Evolutionary conservation across 2,797 vertebrate species (phyloP).

Genomic region (Lutjanus argentimaculatus): DNA sequence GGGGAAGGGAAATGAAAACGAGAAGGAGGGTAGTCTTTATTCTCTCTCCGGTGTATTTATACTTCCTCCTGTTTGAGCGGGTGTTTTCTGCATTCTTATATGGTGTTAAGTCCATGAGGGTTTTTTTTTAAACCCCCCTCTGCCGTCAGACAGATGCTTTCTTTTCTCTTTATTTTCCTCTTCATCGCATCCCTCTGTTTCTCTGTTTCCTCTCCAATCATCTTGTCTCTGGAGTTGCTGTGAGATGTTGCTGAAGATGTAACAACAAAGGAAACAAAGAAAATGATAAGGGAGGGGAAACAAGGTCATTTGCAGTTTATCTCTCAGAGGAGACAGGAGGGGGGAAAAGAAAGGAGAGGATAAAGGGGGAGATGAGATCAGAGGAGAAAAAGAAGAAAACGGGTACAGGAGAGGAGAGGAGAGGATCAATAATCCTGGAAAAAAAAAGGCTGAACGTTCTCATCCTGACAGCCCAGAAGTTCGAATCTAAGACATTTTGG

Average conservation of each 20-base stretch:
- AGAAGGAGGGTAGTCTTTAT: constrained; percentile 43
- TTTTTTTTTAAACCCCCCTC: constrained; percentile 53
- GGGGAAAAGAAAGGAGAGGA: constrained; percentile 34
- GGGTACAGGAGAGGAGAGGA: constrained; percentile 33
- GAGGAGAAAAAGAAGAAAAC: constrained; percentile 48
- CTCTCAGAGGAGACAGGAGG: constrained; percentile 62
- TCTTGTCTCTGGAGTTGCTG: constrained; percentile 59
- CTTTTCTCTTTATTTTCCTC: constrained; percentile 62
- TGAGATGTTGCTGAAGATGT: constrained; percentile 74
- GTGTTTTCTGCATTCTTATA: constrained; percentile 71
- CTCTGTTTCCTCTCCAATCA: constrained; percentile 65
- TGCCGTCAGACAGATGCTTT: constrained; percentile 66
- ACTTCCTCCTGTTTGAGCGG: constrained; percentile 59
- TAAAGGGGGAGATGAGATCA: constrained; percentile 54
- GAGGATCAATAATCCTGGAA: constrained; percentile 63
- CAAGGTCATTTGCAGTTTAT: constrained; percentile 84
- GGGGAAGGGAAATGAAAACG: constrained; percentile 48
- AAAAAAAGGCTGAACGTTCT: constrained; percentile 26
- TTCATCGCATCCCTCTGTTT: constrained; percentile 48
- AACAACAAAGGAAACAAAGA: constrained; percentile 75
- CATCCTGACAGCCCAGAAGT: constrained; percentile 18
- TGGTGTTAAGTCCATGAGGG: constrained; percentile 62
- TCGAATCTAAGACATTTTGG: constrained; percentile 9
- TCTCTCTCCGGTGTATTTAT: constrained; percentile 68
- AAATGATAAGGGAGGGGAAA: constrained; percentile 64